Base-by-base conservation (phyloP, 2,888 invertebrate genomes). In the Labia minor region DNA sequence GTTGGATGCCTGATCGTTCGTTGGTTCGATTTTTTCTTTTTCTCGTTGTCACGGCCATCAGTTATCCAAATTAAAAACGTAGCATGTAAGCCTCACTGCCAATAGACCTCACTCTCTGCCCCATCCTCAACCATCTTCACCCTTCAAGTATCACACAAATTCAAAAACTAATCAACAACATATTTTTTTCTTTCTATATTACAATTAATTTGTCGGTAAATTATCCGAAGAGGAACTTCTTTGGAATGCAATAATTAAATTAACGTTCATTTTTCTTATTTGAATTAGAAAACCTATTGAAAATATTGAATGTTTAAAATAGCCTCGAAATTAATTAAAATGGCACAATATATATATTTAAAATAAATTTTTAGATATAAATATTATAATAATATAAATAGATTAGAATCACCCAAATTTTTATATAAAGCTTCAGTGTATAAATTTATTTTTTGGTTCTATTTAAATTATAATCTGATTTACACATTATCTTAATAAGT, bases 11-110 rank as follows among this genome's bases (percentile, higher is more conserved):
- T 49, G 49, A 16, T 49, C 49, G 49, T 49, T 49, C 49, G 49
- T 49, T 49, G 49, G 49, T 49, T 49, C 49, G 49, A 14, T 14
- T 49, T 14, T 14, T 49, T 49, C 16, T 49, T 14, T 49, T 49
- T 49, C 16, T 49, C 49, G 49, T 49, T 49, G 49, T 49, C 49
- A 49, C 49, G 49, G 49, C 49, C 14, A 49, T 49, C 49, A 49
- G 49, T 49, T 49, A 49, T 49, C 49, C 49, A 49, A 49, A 49
- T 49, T 49, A 49, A 49, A 49, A 49, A 49, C 49, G 49, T 49
- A 49, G 49, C 49, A 49, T 49, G 49, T 49, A 49, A 49, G 49
- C 49, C 49, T 49, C 49, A 49, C 49, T 49, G 49, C 49, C 49
- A 49, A 49, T 49, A 49, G 49, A 3, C 49, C 49, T 16, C 49